Evolutionary conservation across 1,140 invertebrate species (phyloP), one percentile per base, ranked within the genome.

Genomic region (Centruroides vittatus): DNA sequence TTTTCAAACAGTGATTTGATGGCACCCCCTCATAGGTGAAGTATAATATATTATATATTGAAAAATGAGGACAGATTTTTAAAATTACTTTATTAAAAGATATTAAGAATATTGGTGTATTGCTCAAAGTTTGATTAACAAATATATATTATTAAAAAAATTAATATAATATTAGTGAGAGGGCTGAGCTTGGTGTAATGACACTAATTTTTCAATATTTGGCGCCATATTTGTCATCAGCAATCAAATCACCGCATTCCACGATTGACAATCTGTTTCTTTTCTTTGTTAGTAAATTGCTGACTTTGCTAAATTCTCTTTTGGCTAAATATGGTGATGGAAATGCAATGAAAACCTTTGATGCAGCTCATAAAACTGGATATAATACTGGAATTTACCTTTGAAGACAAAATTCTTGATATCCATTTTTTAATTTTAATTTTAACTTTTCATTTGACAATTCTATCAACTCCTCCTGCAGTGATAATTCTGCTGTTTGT

Each of bases 401-500:
- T 60, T 65, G 54, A 11, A 64, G 54, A 59, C 59, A 68, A 57
- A 65, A 57, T 55, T 59, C 34, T 60, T 65, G 65, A 55, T 68
- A 63, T 36, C 47, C 48, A 48, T 61, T 54, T 53, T 67, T 63
- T 48, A 67, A 60, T 41, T 61, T 66, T 0, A 55, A 23, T 56
- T 54, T 61, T 35, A 66, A 12, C 55, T 63, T 55, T 35, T 63
- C 62, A 55, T 56, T 63, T 41, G 35, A 54, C 35, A 64, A 12
- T 55, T 57, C 59, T 35, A 61, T 55, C 9, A 64, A 41, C 55
- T 59, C 47, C 36, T 59, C 41, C 49, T 35, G 46, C n/a, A 55
- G 11, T 36, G 47, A 34, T 52, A 47, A n/a, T 41, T 50, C 53
- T 36, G 12, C 34, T 59, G 47, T 55, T 9, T 62, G 10, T 47